phyloP scores from a whole-genome alignment of 2,888 invertebrate species.

The Epistrophella euchroma region DNA sequence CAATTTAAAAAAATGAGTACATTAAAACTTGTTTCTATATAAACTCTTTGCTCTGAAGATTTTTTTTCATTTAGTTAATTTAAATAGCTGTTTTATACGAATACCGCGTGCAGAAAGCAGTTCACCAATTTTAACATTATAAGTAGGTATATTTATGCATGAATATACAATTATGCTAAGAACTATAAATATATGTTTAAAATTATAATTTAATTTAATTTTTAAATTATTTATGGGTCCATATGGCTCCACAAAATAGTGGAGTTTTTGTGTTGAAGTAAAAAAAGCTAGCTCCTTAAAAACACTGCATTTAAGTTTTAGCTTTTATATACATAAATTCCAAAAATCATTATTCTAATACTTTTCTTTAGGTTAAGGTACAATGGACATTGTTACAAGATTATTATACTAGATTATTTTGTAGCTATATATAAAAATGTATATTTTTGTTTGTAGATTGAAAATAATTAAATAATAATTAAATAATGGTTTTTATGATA shows the following conservation, averaged over 20 bases:
- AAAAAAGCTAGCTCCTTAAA: background rate
- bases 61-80: background rate
- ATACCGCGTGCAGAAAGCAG: conserved; percentile 45
- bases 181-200: conserved; percentile 22
- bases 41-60: background rate
- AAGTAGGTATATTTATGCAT: background rate
- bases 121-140: conserved; percentile 27
- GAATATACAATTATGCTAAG: background rate
- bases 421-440: background rate
- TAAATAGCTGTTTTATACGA: background rate
- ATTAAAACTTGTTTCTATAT: background rate
- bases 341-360: conserved; percentile 45
- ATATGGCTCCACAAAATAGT: background rate
- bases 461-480: background rate
- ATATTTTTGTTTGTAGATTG: conserved; percentile 14
- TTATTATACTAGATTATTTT: background rate
- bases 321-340: conserved; percentile 1
- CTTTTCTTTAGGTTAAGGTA: conserved; percentile 68
- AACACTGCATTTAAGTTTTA: background rate
- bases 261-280: background rate
- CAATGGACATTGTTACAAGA: conserved; percentile 67
- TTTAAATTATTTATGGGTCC: conserved; percentile 16
- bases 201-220: background rate
- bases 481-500: background rate
- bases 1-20: background rate